Evolutionary conservation across 1,140 invertebrate genomes (phyloP), one percentile per base, ranked within the genome.

Genomic region (Temnothorax longispinosus): DNA sequence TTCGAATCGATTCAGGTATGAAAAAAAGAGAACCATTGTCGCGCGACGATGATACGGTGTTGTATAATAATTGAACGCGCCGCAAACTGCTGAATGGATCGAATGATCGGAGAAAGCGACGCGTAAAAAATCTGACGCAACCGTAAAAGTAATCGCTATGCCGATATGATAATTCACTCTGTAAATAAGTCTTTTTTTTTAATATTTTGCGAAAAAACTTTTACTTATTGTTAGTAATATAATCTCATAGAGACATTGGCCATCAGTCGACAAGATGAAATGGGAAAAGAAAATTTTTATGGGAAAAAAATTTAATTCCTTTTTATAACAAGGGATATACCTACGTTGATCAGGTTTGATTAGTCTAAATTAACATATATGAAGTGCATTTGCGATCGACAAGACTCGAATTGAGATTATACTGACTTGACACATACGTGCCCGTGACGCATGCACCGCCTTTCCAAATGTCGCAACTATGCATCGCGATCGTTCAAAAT

Each of bases 381-480:
- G 10, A 47, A 54, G 5, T 47, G 8, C 5, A 44, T 32, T 76
- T 1, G 6, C 7, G 18, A 27, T 27, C 27, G 27, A 27, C 27
- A 60, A n/a, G 3, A 44, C n/a, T 60, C n/a, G 13, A 75, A 18
- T 76, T 54, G 15, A 44, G 13, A 35, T 13, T 64, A 27, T 32
- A 78, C 3, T 32, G 15, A 47, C 10, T 27, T 27, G 27, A 27
- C 27, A n/a, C 41, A 35, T 2, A 8, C 41, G 27, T 21, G 54
- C 27, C 38, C 2, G 11, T 87, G 89, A 89, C 86, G 86, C 75
- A 85, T 58, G 50, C 15, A 27, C 10, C 3, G 32, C n/a, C 76
- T 88, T 87, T 87, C 58, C 6, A 47, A 52, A 18, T 89, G 78
- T 85, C 38, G 76, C 80, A 89, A 90, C 41, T 58, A 41, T 47